Percentiles rank a stretch among this genome's conserved stretches.
Conservation (phyloP, 2,797 vertebrate species). For the Lagodon rhomboides region DNA sequence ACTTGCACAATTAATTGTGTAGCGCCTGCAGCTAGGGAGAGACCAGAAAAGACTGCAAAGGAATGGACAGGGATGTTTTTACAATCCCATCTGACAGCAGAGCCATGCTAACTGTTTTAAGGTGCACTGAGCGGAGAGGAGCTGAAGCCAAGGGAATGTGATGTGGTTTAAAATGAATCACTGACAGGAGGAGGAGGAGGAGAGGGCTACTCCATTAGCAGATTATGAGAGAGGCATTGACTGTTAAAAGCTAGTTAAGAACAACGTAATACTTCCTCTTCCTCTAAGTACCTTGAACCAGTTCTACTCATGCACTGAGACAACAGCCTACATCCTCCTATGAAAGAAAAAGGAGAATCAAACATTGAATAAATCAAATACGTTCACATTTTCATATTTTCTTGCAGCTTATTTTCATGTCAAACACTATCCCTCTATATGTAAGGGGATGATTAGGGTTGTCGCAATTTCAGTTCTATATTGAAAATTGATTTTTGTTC, state of each 20-base stretch:
- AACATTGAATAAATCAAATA: not conserved
- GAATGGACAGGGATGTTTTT: not conserved
- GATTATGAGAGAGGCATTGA: constrained; percentile 24
- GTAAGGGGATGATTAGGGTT: not conserved
- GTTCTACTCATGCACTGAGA: constrained; percentile 15
- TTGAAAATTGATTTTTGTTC: too few species aligned
- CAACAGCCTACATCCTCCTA: not conserved
- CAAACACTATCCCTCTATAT: not conserved
- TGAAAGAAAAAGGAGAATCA: not conserved
- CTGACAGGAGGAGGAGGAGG: constrained; percentile 10
- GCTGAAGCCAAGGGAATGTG: not conserved
- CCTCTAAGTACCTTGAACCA: constrained; percentile 4
- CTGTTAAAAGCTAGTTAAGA: constrained; percentile 38
- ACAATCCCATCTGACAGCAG: constrained; percentile 19
- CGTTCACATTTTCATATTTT: not conserved
- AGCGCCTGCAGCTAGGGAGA: not conserved
- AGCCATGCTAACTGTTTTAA: constrained; percentile 8
- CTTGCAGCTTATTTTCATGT: not conserved
- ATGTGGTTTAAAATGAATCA: constrained; percentile 29
- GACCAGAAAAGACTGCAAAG: not conserved
- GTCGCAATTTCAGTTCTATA: too few species aligned
- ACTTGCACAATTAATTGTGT: not conserved
- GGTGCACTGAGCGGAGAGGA: not conserved
- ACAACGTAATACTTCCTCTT: constrained; percentile 29
- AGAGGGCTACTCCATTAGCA: constrained; percentile 25